Percentiles rank a stretch among this genome's conserved stretches.
phyloP scores from a whole-genome alignment of 2,113 vertebrate genomes.

The Brachyhypopomus gauderio region DNA sequence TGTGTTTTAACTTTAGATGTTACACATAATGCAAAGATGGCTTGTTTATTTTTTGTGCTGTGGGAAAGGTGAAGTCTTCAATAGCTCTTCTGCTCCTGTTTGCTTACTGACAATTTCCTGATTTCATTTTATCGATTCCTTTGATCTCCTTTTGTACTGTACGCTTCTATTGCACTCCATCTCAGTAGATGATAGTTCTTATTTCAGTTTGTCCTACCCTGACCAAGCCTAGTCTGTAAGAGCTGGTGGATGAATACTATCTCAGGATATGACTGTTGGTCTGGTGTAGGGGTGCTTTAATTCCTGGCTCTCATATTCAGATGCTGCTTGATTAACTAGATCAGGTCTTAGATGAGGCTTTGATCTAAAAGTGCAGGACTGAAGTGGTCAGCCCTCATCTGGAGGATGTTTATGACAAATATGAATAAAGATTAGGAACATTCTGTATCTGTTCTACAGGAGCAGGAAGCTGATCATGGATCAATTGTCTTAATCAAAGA shows the following conservation, averaged over 20 bases:
- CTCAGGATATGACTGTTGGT: slow-evolving; percentile 13
- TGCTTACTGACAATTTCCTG: background rate
- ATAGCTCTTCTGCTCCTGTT: background rate
- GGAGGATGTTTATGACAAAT: background rate
- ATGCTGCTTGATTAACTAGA: too few relatives aligned
- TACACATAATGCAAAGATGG: background rate
- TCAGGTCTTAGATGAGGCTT: too few relatives aligned
- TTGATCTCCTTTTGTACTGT: slow-evolving; percentile 16
- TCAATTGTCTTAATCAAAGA: slow-evolving; percentile 18
- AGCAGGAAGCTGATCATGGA: background rate
- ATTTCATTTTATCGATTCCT: background rate
- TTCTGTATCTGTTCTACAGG: background rate
- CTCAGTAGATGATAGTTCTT: background rate
- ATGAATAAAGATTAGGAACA: background rate
- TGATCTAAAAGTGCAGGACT: too few relatives aligned
- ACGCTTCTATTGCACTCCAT: slow-evolving; percentile 25
- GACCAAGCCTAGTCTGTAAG: background rate
- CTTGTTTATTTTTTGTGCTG: background rate
- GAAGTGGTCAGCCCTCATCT: background rate
- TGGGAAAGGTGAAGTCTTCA: background rate
- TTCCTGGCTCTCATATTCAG: too few relatives aligned
- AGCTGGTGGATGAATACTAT: background rate
- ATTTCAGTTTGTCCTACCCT: background rate
- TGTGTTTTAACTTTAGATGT: background rate
- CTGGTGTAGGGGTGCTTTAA: background rate